Base-by-base conservation (phyloP, 2,797 vertebrate genomes). In the Diceros bicornis region DNA sequence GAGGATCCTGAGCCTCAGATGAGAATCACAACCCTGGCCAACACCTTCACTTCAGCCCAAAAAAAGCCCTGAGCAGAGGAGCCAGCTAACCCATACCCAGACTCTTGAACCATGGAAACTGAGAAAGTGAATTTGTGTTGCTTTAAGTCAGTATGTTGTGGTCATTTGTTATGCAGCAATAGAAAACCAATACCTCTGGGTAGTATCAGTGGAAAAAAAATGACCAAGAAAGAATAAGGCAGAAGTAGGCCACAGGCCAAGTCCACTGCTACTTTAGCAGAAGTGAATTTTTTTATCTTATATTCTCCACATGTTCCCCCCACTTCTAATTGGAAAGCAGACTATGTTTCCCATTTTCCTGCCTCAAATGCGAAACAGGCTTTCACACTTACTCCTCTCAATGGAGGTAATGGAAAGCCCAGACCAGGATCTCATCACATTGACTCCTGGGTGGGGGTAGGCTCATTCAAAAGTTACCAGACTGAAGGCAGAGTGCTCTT, bases 211-310 rank as follows among this genome's bases (percentile, higher is more conserved):
- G 41, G 20, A 23, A 18, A 29, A 37, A 52, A 77, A 59, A 83
- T 57, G 81, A 6, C 29, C 62, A 47, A 78, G 21, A 32, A 89
- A 74, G 12, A 89, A 61, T 37, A 68, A 21, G 41, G 72, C 41
- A 83, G 62, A 92, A 66, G 29, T 37, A 68, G 27, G 34, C 16
- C 34, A 21, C 1, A 77, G 41, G 25, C 23, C 37, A 78, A 85
- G 57, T 8, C 23, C 50, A 68, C 6, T 72, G 9, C 23, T 81
- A 23, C 41, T 64, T 37, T 47, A 81, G n/a, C 16, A 62, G 23
- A 21, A 91, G 41, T 44, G 41, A 81, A 32, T 29, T 71, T 95
- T 96, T 94, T 61, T 57, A 71, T 79, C 23, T 95, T 79, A 29
- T 20, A 12, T 17, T 66, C 17, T 83, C 25, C 29, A 17, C 6